Conservation (phyloP, 2,888 invertebrate genomes). For the Dioctria rufipes region DNA sequence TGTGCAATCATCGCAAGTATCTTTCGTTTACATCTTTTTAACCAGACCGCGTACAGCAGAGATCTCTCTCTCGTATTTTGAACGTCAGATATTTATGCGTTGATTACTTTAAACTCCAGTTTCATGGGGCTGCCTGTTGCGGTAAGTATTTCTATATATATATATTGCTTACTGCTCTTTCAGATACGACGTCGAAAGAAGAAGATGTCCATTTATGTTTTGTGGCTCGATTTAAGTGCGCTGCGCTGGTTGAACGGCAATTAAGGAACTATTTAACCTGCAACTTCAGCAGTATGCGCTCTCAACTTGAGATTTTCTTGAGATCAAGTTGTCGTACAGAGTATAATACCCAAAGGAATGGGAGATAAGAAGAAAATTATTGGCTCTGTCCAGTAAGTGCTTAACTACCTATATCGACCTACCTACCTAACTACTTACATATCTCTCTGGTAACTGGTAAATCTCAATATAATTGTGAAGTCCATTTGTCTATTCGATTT, state of each 20-base stretch:
- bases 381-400: slow-evolving; percentile 19
- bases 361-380: slow-evolving; percentile 22
- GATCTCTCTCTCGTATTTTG: too few relatives aligned
- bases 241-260: slow-evolving; percentile 41
- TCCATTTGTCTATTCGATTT: slow-evolving; percentile 51
- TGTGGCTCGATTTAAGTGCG: slow-evolving; percentile 37
- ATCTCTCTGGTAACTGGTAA: background rate
- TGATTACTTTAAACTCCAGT: slow-evolving; percentile 25
- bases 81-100: background rate
- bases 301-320: background rate
- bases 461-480: slow-evolving; percentile 51
- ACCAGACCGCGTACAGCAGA: too few relatives aligned
- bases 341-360: background rate
- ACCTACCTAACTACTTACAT: too few relatives aligned
- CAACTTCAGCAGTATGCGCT: background rate
- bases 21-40: background rate
- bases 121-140: background rate
- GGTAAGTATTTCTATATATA: background rate
- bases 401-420: background rate
- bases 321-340: background rate
- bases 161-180: background rate
- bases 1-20: slow-evolving; percentile 47
- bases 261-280: slow-evolving; percentile 38
- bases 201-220: slow-evolving; percentile 47
- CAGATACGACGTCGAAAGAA: slow-evolving; percentile 3